These are phyloP conservation scores for Lineus longissimus DNA, from an alignment of 1,140 invertebrate genomes.

Conservation along the genomic window DNA sequence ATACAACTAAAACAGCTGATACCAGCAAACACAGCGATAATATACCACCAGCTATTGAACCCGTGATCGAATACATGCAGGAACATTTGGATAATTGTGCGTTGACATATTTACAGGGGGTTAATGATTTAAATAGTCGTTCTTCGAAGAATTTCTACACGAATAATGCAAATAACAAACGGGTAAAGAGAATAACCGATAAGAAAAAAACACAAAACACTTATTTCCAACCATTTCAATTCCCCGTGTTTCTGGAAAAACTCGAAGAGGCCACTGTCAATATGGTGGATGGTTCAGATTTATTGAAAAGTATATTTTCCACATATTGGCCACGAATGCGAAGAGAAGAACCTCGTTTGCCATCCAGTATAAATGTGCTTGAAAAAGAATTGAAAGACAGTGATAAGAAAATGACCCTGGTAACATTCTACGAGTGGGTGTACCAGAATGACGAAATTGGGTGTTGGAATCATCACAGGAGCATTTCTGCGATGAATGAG, in stretches of 20 bases:
- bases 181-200: too few species aligned
- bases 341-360: neutral
- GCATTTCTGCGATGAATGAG: neutral
- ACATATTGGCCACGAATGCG: neutral
- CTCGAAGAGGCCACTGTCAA: neutral
- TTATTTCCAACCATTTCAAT: neutral
- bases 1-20: too few species aligned
- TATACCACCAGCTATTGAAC: neutral
- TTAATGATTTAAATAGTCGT: neutral
- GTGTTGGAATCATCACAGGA: neutral
- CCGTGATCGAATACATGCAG: neutral
- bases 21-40: constrained; percentile 4
- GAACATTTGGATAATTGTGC: constrained; percentile 5
- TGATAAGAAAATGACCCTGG: neutral
- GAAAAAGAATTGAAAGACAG: neutral
- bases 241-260: constrained; percentile 4
- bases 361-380: neutral
- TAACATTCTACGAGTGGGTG: neutral
- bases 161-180: neutral
- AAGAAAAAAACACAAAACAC: neutral
- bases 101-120: neutral
- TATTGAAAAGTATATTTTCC: neutral
- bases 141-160: neutral
- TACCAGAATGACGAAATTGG: constrained; percentile 1
- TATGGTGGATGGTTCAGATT: neutral